Evolutionary conservation across 1,140 invertebrate species (phyloP).

Genomic region (Heliconius hermathena): DNA sequence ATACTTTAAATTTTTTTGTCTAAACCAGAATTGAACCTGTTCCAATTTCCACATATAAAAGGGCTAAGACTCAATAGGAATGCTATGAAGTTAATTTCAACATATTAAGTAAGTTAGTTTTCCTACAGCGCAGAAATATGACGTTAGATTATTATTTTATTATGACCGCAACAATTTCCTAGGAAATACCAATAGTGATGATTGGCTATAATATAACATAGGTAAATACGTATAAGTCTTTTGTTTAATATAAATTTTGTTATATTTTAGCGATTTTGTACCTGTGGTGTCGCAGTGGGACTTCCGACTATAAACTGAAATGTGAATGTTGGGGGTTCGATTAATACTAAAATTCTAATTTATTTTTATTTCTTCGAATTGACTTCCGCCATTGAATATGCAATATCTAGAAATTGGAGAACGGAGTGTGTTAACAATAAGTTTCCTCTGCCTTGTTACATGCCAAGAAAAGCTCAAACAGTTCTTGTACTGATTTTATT

Average conservation of each 20-base stretch:
- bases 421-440: too few species aligned
- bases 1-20: not conserved
- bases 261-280: too few species aligned
- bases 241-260: not conserved
- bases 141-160: not conserved
- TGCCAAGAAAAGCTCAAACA: too few species aligned
- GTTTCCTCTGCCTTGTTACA: too few species aligned
- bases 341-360: too few species aligned
- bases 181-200: not conserved
- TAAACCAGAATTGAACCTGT: not conserved
- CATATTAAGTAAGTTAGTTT: conserved; percentile 2
- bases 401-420: too few species aligned
- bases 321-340: too few species aligned
- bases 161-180: conserved; percentile 14
- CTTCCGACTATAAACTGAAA: too few species aligned
- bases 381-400: too few species aligned
- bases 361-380: too few species aligned
- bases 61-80: not conserved
- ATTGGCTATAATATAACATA: not conserved
- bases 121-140: not conserved
- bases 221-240: not conserved
- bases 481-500: too few species aligned
- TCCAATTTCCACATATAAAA: not conserved
- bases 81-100: not conserved
- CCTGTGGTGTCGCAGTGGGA: too few species aligned